Evolutionary conservation across 2,113 vertebrate genomes (phyloP).

Genomic region (Melospiza georgiana): DNA sequence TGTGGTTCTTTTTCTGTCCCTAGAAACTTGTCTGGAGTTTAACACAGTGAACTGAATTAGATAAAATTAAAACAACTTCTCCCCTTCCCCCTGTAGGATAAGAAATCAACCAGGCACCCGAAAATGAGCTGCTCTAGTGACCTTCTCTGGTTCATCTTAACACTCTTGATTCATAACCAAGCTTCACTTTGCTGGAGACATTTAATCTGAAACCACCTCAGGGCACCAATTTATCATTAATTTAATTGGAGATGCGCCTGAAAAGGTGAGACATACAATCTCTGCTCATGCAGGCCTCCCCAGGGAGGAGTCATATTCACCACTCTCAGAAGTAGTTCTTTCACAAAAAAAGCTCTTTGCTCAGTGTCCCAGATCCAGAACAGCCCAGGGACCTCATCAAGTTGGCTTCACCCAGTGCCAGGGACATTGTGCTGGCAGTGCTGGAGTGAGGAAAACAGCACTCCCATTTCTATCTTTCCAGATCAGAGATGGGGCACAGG

Average conservation of each 20-base stretch:
- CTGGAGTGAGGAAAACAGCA: not conserved
- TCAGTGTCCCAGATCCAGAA: not conserved
- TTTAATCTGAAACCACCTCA: slow-evolving; percentile 52
- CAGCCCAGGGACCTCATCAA: not conserved
- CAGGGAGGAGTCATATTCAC: slow-evolving; percentile 41
- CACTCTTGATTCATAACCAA: slow-evolving; percentile 22
- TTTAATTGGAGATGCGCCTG: slow-evolving; percentile 53
- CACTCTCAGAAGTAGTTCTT: not conserved
- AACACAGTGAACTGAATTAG: not conserved
- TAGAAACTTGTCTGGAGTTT: not conserved
- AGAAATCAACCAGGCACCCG: not conserved
- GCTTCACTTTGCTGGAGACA: not conserved
- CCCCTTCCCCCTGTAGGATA: not conserved
- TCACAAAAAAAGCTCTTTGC: not conserved
- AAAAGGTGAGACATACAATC: slow-evolving; percentile 37
- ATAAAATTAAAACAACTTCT: slow-evolving; percentile 3
- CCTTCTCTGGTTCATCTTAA: slow-evolving; percentile 13
- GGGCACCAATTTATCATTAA: slow-evolving; percentile 47
- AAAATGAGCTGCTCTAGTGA: not conserved
- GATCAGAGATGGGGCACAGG: accelerated
- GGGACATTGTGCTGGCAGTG: not conserved
- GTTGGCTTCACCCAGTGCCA: not conserved
- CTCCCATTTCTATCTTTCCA: not conserved
- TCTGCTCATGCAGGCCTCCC: slow-evolving; percentile 21
- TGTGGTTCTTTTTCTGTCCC: not conserved